Conservation (phyloP, 92 coral and sea anemone species). For the Porites lobata region DNA sequence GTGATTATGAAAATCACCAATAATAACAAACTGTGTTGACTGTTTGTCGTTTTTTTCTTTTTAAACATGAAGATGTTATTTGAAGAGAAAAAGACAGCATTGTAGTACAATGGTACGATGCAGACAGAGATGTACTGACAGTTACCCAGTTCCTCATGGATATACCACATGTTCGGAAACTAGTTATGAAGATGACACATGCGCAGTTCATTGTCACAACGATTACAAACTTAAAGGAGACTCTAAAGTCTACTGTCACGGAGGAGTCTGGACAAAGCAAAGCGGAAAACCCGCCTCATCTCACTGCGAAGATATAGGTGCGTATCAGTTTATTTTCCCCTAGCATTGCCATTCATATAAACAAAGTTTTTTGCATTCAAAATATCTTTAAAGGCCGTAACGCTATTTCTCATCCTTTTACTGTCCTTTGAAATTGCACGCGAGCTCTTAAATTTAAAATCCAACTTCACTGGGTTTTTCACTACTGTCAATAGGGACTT, state of each 20-base stretch:
- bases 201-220: constrained; percentile 8
- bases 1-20: too few relatives aligned
- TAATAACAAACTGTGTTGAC: too few relatives aligned
- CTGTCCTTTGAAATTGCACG: too few relatives aligned
- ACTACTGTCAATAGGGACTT: too few relatives aligned
- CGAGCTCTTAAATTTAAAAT: too few relatives aligned
- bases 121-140: constrained; percentile 30
- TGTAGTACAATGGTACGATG: constrained; percentile 54
- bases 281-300: neutral
- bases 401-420: too few relatives aligned
- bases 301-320: too few relatives aligned
- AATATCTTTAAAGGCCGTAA: too few relatives aligned
- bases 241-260: constrained; percentile 22
- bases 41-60: neutral
- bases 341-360: too few relatives aligned
- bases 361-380: too few relatives aligned
- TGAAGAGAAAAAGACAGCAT: neutral
- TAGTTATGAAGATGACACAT: constrained; percentile 41
- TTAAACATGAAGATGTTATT: neutral
- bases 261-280: constrained; percentile 37
- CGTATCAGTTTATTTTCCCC: too few relatives aligned
- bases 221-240: constrained; percentile 23
- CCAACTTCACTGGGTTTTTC: too few relatives aligned
- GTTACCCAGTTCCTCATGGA: constrained; percentile 34
- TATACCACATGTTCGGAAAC: neutral